Conservation (phyloP, 2,888 invertebrate genomes). For the Miltochrista miniata region DNA sequence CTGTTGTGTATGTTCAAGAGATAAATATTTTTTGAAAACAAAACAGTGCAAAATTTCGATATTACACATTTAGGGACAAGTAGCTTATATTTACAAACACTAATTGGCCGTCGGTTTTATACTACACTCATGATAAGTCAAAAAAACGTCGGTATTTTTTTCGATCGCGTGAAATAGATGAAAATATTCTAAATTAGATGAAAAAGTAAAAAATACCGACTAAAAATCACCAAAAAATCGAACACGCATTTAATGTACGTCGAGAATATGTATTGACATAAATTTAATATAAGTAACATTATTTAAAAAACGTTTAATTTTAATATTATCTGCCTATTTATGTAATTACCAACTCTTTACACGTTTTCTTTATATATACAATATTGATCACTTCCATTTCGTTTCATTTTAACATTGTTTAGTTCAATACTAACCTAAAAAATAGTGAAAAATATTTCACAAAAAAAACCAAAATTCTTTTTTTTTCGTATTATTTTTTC, state of each 20-base stretch:
- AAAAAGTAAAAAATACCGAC: conserved; percentile 5
- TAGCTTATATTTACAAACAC: no score
- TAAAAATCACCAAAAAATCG: no score
- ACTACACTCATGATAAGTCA: no score
- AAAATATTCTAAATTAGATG: no score
- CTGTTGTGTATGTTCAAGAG: no score
- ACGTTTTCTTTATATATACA: conserved; percentile 60
- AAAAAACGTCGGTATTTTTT: no score
- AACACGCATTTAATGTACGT: conserved; percentile 10
- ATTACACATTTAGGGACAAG: no score
- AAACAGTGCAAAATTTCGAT: no score
- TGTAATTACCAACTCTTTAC: conserved; percentile 35
- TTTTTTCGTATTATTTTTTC: conserved; percentile 11
- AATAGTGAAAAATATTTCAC: conserved; percentile 28
- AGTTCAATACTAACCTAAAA: conserved; percentile 67
- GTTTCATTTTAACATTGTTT: conserved; percentile 77
- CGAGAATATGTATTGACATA: conserved; percentile 28
- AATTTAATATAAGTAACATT: conserved; percentile 47
- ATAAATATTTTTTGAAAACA: no score
- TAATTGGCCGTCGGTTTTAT: no score
- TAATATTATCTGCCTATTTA: conserved; percentile 25
- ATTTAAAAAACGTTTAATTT: conserved; percentile 36
- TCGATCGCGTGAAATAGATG: no score
- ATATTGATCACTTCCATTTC: conserved; percentile 67
- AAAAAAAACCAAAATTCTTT: conserved; percentile 11